Evolutionary conservation across 2,888 invertebrate species (phyloP).

Genomic region (Tenodera sinensis): DNA sequence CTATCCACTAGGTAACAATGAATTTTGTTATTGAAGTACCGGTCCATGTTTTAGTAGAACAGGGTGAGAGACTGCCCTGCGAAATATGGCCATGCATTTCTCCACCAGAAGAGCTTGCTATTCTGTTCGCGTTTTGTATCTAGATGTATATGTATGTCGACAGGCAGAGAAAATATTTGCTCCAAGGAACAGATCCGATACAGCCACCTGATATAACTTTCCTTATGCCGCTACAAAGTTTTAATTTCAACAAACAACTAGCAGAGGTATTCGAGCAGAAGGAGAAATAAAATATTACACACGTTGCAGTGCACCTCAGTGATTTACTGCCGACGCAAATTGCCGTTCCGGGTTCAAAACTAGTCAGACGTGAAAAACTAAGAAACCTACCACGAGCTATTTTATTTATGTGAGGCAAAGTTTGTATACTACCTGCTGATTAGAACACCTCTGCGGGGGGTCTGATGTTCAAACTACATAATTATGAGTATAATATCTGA

Average conservation of each 20-base stretch:
- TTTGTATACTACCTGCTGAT: no score
- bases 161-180: background rate
- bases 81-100: background rate
- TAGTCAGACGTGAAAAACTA: background rate
- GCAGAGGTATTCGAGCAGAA: background rate
- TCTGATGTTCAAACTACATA: no score
- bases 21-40: no score
- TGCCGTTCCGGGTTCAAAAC: background rate
- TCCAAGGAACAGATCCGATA: background rate
- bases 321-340: background rate
- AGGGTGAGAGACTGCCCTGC: background rate
- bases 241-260: background rate
- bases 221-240: background rate
- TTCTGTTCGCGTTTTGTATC: background rate
- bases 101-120: background rate
- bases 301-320: background rate
- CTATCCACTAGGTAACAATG: no score
- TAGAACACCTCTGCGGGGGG: no score
- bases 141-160: background rate
- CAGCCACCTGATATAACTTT: background rate
- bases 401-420: no score
- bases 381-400: no score
- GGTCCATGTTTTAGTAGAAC: no score
- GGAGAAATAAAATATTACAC: background rate
- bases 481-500: no score